phyloP scores from a whole-genome alignment of 2,113 vertebrate species.

The Anarrhichthys ocellatus region DNA sequence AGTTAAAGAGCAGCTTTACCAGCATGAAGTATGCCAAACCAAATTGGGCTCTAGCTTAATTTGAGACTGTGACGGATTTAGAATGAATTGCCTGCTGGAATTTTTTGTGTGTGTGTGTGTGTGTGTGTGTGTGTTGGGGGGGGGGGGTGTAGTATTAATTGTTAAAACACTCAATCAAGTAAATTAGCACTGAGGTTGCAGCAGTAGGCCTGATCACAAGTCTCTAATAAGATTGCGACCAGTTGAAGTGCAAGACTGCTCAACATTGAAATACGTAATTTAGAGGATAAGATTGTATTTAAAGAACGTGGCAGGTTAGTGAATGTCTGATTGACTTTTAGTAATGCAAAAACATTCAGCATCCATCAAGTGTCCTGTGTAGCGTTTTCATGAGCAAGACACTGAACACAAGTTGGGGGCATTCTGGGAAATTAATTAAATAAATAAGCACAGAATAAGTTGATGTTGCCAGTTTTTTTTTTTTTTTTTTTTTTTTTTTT shows the following conservation, averaged over 20 bases:
- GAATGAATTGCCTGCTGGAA: background rate
- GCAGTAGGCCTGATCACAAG: background rate
- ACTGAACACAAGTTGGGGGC: background rate
- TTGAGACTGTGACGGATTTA: slow-evolving; percentile 2
- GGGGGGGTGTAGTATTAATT: background rate
- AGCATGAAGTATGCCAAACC: background rate
- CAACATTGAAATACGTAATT: background rate
- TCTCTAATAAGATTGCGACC: background rate
- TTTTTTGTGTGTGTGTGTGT: background rate
- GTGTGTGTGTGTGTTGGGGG: fast-evolving
- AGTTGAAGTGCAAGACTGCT: background rate
- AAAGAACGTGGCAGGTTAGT: background rate
- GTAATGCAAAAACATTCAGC: background rate
- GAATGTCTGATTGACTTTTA: background rate
- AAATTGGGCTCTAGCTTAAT: background rate
- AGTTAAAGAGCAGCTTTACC: slow-evolving; percentile 1
- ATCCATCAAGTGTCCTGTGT: background rate
- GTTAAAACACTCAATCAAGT: slow-evolving; percentile 5
- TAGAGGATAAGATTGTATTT: background rate
- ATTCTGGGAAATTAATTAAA: slow-evolving; percentile 10
- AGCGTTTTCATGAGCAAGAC: background rate
- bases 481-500: background rate
- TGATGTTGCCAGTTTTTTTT: background rate
- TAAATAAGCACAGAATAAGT: background rate
- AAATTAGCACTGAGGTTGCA: background rate